Evolutionary conservation across 2,113 vertebrate species (phyloP).

Genomic region (Apodemus sylvaticus): DNA sequence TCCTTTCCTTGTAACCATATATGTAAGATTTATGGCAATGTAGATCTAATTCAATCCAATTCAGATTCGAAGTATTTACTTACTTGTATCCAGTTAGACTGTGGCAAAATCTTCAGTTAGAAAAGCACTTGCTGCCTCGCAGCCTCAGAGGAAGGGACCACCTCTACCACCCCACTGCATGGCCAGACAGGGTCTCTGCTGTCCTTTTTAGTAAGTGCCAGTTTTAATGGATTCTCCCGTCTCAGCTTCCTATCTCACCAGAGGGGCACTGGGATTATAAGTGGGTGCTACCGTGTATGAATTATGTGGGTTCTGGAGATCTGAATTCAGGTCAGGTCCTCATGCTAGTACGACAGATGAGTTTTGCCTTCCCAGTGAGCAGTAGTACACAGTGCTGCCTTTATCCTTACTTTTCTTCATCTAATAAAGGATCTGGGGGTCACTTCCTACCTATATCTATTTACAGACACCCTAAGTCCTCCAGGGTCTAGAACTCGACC

Average conservation of each 20-base stretch:
- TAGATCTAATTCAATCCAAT: background rate
- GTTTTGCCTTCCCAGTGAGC: no score
- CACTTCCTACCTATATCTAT: background rate
- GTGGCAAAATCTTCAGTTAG: background rate
- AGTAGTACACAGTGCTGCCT: no score
- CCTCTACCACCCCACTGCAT: background rate
- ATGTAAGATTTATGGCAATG: background rate
- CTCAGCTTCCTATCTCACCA: background rate
- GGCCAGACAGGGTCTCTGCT: background rate
- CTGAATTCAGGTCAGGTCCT: background rate
- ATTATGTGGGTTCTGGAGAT: background rate
- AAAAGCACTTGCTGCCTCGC: background rate
- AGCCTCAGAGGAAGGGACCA: background rate
- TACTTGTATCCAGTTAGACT: background rate
- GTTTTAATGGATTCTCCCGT: background rate
- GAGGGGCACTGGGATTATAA: background rate
- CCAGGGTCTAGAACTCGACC: background rate
- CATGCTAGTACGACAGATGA: no score
- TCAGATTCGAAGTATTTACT: background rate
- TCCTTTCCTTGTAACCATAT: conserved; percentile 27
- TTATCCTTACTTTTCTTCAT: background rate
- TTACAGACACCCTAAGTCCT: background rate
- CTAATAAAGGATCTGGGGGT: background rate
- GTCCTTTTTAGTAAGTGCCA: background rate
- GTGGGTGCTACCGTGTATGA: background rate